Evolutionary conservation across 2,888 invertebrate species (phyloP), one percentile per base, ranked within the genome.

Genomic region (Orthosia incerta): DNA sequence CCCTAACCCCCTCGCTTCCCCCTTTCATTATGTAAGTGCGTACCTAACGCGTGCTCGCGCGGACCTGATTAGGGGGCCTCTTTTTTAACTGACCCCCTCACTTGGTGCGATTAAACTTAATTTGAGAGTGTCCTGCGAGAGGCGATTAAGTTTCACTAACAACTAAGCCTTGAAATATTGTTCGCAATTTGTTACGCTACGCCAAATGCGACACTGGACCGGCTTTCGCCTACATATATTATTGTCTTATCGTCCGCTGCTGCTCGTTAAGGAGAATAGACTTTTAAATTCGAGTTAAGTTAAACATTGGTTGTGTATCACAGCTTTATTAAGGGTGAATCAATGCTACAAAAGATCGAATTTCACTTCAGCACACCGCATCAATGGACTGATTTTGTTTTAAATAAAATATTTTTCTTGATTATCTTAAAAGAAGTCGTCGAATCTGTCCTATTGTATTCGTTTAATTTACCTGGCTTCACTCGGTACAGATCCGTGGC

Each of bases 1-100:
- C 91, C 87, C 89, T 86, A 84, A 87, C 91, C 91, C 91, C 93
- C 93, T 91, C 88, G 86, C 90, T 92, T 91, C 94, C 96, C 96
- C 96, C 96, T 95, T 95, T 96, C 96, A 96, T 96, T 96, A 96
- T 96, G 95, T 96, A 96, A 96, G 96, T 95, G 96, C 96, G 96
- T 95, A 91, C 91, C 91, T 91, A 95, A 96, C 95, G 96, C 95
- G 95, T 95, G 96, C 94, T 95, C 93, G 95, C 94, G 93, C 94
- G 95, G 95, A 95, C 95, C 95, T 96, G 96, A 96, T 96, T 95
- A 96, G 93, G 94, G 92, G 93, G 93, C 93, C 95, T 95, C 95
- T 95, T 95, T 96, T 96, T 96, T 95, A 95, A 96, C 95, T 95
- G 96, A 95, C 95, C 95, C 94, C 94, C 95, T 94, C 92, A 93